A percentile compares a stretch with the other conserved stretches of the same genome.
These are phyloP conservation scores for Schlechtendalia chinensis DNA, from an alignment of 1,140 invertebrate species.

Conservation along the genomic window DNA sequence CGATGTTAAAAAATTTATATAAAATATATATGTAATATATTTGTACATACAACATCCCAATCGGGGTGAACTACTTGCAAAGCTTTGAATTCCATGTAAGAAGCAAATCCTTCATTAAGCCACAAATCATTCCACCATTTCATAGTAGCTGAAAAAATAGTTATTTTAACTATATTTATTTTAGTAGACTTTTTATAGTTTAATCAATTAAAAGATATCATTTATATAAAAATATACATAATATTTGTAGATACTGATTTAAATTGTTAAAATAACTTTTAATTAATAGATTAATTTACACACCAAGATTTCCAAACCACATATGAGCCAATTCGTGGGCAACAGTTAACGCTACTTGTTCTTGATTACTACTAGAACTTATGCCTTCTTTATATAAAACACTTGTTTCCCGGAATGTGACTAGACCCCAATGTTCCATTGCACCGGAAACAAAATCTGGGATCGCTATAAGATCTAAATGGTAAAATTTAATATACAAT, in stretches of 20 bases:
- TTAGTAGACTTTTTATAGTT: background rate
- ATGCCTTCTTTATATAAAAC: slow-evolving; percentile 70
- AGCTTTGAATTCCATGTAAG: slow-evolving; percentile 80
- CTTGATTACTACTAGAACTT: slow-evolving; percentile 72
- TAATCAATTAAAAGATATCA: background rate
- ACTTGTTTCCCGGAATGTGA: slow-evolving; percentile 79
- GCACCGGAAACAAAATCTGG: slow-evolving; percentile 93
- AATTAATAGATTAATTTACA: slow-evolving; percentile 51
- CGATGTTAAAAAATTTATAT: no score
- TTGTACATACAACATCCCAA: slow-evolving; percentile 75
- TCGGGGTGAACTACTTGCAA: slow-evolving; percentile 69
- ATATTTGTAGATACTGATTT: background rate
- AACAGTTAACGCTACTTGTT: slow-evolving; percentile 76
- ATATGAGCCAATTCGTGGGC: slow-evolving; percentile 90
- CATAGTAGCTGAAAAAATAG: slow-evolving; percentile 72
- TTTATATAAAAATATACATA: background rate
- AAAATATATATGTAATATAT: no score
- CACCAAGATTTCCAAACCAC: slow-evolving; percentile 87
- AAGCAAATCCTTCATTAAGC: slow-evolving; percentile 90
- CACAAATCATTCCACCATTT: slow-evolving; percentile 92
- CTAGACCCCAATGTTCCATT: slow-evolving; percentile 92
- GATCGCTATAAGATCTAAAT: slow-evolving; percentile 84
- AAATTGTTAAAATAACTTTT: no score
- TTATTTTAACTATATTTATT: background rate
- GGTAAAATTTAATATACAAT: slow-evolving; percentile 37